Conservation (phyloP, 2,113 vertebrate genomes). For the Menidia beryllina region DNA sequence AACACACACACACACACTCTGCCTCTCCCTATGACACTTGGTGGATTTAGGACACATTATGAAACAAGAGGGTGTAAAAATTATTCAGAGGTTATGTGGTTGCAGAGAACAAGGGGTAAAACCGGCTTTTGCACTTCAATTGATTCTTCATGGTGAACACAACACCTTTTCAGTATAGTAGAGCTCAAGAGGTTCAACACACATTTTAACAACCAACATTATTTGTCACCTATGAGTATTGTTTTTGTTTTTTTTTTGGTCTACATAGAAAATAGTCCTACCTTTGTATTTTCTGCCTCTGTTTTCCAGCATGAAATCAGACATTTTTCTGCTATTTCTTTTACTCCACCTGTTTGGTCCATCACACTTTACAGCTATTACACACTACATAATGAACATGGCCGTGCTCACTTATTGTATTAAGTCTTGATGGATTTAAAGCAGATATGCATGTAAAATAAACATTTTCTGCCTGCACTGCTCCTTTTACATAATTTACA, state of each 20-base stretch:
- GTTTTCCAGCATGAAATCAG: too few relatives aligned
- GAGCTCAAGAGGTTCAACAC: slow-evolving; percentile 34
- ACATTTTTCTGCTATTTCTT: neutral
- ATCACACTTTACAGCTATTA: neutral
- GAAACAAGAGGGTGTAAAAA: slow-evolving; percentile 47
- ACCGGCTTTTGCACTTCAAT: slow-evolving; percentile 46
- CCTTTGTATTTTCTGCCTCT: slow-evolving; percentile 3
- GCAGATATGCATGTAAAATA: neutral
- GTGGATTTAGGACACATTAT: slow-evolving; percentile 55
- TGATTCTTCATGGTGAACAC: slow-evolving; percentile 31
- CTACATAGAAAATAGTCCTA: neutral
- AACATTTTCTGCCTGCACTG: neutral
- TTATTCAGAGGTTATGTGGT: slow-evolving; percentile 48
- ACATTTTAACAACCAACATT: slow-evolving; percentile 26
- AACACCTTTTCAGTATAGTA: slow-evolving; percentile 30
- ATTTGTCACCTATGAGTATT: slow-evolving; percentile 1
- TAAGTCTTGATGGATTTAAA: neutral
- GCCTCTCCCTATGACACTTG: slow-evolving; percentile 21
- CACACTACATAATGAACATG: neutral
- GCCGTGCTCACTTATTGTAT: neutral
- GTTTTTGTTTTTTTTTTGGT: neutral
- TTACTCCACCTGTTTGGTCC: neutral
- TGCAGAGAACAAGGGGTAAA: slow-evolving; percentile 50
- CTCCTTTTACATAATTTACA: slow-evolving; percentile 16
- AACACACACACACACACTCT: slow-evolving; percentile 3